Evolutionary conservation across 1,140 invertebrate species (phyloP), one percentile per base, ranked within the genome.

Genomic region (Epicauta chinensis): DNA sequence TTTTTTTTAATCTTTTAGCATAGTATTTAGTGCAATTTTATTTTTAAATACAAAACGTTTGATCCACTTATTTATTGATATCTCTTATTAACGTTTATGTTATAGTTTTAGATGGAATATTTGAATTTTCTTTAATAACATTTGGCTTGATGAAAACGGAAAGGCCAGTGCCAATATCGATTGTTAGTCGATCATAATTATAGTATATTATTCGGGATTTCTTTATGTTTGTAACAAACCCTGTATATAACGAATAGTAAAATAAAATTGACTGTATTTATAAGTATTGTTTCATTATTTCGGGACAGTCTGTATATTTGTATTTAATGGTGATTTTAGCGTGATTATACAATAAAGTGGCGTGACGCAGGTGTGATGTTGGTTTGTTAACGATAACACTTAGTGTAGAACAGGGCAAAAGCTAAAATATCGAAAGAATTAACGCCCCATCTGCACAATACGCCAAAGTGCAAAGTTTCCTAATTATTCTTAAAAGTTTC

Each of bases 211-310:
- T 48, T 45, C 42, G 47, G 51, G 46, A 60, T 46, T 48, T 49
- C 54, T 51, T 58, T 58, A 56, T 50, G 53, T 56, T 54, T 56
- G 54, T 49, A 53, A 53, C 40, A 54, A 55, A 60, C 11, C 48
- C 29, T 62, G 58, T 62, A 60, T 49, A 62, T 62, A 62, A 43
- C 48, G 41, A 56, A 53, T 63, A 60, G 55, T 57, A 56, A 42
- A 53, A 50, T 56, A 60, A 61, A 60, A 59, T 55, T 60, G 35
- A 60, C 53, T 64, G 62, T 62, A 64, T 64, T 63, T 62, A 61
- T 63, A 56, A 23, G 12, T 17, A 4, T 39, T 23, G 23, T 23
- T 23, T 23, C 4, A 5, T 23, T 23, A 23, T 23, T 23, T 23
- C 7, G 23, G 23, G 7, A 23, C 23, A 23, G 23, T 3, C 7